Percentiles rank a stretch among this genome's conserved stretches.
These are phyloP conservation scores for Thalassophryne amazonica DNA, from an alignment of 2,797 vertebrate species.

Conservation along the genomic window DNA sequence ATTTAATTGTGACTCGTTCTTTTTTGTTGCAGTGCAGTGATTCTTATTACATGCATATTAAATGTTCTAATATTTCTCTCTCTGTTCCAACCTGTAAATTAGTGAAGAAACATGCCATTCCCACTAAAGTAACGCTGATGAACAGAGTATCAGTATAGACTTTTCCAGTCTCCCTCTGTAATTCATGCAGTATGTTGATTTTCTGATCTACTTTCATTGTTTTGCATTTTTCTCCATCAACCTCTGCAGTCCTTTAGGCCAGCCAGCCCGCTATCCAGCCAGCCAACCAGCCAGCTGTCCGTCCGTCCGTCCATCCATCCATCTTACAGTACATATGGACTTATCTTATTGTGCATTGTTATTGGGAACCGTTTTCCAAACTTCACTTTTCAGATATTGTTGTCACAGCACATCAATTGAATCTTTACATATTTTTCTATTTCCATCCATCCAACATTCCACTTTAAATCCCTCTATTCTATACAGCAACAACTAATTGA, in stretches of 20 bases:
- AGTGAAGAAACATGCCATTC: conserved; percentile 12
- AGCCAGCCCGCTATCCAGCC: too few relatives aligned
- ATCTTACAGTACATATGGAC: too few relatives aligned
- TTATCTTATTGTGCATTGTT: too few relatives aligned
- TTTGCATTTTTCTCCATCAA: conserved; percentile 50
- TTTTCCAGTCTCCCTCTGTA: conserved; percentile 45
- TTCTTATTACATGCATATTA: conserved; percentile 15
- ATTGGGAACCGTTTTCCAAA: too few relatives aligned
- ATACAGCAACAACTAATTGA: conserved; percentile 23
- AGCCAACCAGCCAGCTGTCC: too few relatives aligned
- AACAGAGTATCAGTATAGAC: conserved; percentile 56
- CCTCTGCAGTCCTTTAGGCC: conserved; percentile 20
- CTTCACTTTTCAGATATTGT: conserved; percentile 24
- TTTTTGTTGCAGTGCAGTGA: not conserved
- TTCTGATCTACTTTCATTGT: conserved; percentile 24
- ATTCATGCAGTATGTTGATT: conserved; percentile 56
- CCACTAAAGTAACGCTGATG: conserved; percentile 43
- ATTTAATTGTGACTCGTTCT: not conserved
- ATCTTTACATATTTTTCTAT: conserved; percentile 1
- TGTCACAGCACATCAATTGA: conserved; percentile 3
- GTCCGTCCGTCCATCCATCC: too few relatives aligned
- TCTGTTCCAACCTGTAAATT: conserved; percentile 12
- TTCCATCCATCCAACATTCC: not conserved
- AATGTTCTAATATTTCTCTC: conserved; percentile 12
- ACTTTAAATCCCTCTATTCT: not conserved